Percentiles rank a stretch among this genome's conserved stretches.
These are phyloP conservation scores for Stegana nigrithorax DNA, from an alignment of 2,888 invertebrate genomes.

Conservation along the genomic window DNA sequence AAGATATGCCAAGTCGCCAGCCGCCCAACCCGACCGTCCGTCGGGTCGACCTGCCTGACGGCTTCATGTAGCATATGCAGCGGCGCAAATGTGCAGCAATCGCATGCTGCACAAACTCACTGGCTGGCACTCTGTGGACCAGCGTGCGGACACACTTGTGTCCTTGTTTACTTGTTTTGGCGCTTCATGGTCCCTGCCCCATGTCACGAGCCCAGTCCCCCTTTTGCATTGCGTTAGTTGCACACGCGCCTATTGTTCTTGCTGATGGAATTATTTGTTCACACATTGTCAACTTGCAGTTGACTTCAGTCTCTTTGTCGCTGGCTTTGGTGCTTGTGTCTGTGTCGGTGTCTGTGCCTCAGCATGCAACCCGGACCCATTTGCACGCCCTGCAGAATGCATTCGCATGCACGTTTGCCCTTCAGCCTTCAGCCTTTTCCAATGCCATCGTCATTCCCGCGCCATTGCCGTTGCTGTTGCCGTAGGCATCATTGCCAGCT, in stretches of 20 bases:
- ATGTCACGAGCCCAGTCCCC: slow-evolving; percentile 36
- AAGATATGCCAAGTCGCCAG: neutral
- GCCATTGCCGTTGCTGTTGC: slow-evolving; percentile 39
- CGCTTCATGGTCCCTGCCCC: neutral
- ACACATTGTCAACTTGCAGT: slow-evolving; percentile 59
- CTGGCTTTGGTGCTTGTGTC: too few species aligned
- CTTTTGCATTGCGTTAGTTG: slow-evolving; percentile 17
- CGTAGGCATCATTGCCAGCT: too few species aligned
- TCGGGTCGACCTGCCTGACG: too few species aligned
- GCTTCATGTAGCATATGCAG: neutral
- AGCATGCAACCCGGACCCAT: too few species aligned
- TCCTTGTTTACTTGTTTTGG: slow-evolving; percentile 8
- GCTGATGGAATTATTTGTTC: slow-evolving; percentile 67
- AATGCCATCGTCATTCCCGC: neutral
- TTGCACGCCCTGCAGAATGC: too few species aligned
- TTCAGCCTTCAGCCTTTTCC: neutral
- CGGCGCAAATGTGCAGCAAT: too few species aligned
- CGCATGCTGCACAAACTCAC: slow-evolving; percentile 3
- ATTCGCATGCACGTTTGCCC: slow-evolving; percentile 33
- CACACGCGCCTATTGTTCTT: slow-evolving; percentile 61
- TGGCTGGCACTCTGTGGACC: neutral
- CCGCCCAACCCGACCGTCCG: too few species aligned
- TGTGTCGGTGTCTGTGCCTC: too few species aligned
- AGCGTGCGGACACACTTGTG: too few species aligned
- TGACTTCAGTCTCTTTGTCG: neutral